Percentiles rank a stretch among this genome's conserved stretches.
Evolutionary conservation across 2,113 vertebrate species (phyloP).

Genomic region (Siniperca knerii): DNA sequence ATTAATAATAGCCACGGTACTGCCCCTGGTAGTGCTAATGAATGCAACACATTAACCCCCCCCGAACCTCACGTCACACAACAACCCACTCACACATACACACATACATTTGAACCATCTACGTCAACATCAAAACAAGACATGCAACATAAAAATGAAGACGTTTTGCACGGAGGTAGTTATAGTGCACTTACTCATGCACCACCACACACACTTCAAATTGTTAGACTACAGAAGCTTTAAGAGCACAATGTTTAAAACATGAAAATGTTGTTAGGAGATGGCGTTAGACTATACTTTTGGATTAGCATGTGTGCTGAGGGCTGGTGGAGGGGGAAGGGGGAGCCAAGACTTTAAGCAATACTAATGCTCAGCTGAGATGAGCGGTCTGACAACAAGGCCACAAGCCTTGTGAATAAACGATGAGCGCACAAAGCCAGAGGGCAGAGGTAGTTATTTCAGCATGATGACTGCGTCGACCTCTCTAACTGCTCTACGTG

Average conservation of each 20-base stretch:
- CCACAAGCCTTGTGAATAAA: constrained; percentile 67
- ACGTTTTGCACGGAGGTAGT: neutral
- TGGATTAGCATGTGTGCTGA: constrained; percentile 62
- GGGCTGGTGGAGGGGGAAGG: constrained; percentile 14
- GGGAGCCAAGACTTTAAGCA: constrained; percentile 62
- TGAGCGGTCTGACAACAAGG: constrained; percentile 68
- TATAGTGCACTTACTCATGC: constrained; percentile 24
- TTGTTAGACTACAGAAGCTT: constrained; percentile 43
- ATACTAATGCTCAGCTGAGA: constrained; percentile 68
- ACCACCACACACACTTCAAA: constrained; percentile 31
- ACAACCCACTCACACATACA: neutral
- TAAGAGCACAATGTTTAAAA: constrained; percentile 64
- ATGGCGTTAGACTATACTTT: constrained; percentile 43
- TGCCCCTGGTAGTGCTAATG: constrained; percentile 43
- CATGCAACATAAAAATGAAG: constrained; percentile 17
- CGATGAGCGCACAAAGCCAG: constrained; percentile 54
- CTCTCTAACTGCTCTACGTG: constrained; percentile 22
- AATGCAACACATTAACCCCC: constrained; percentile 54
- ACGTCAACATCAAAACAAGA: constrained; percentile 2
- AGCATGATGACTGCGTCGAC: constrained; percentile 22
- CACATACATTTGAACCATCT: neutral
- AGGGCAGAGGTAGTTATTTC: constrained; percentile 54
- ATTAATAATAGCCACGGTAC: constrained; percentile 53
- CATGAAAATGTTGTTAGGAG: constrained; percentile 59
- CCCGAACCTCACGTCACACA: neutral